These are phyloP conservation scores for Barnardius zonarius DNA, from an alignment of 2,113 vertebrate species.

Conservation along the genomic window DNA sequence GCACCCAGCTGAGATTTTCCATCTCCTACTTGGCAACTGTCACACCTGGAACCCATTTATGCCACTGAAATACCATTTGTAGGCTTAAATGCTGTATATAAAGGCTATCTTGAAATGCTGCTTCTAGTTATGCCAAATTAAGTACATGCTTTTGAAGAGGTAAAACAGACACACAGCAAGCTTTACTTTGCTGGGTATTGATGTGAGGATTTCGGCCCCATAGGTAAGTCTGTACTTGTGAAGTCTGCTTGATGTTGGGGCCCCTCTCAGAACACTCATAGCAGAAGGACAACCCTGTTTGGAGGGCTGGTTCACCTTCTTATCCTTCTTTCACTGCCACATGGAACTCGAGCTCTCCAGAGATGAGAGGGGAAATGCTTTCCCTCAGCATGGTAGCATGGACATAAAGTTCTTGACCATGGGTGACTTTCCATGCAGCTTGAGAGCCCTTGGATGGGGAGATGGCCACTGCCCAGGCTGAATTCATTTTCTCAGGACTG, in stretches of 20 bases:
- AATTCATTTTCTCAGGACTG: not conserved
- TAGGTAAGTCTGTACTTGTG: not conserved
- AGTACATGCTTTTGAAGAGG: not conserved
- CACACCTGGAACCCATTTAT: not conserved
- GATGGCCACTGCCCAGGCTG: not conserved
- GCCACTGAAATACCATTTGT: not conserved
- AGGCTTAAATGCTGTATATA: not conserved
- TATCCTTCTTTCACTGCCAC: not conserved
- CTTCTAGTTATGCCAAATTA: not conserved
- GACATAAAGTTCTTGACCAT: not conserved
- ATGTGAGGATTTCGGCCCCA: not conserved
- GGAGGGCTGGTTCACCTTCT: not conserved
- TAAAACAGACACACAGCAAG: not conserved
- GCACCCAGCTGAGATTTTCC: not conserved
- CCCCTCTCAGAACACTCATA: not conserved
- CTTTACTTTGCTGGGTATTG: not conserved
- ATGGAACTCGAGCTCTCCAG: not conserved
- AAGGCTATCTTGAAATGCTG: not conserved
- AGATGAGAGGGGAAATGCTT: not conserved
- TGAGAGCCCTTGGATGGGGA: not conserved
- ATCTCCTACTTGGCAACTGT: not conserved
- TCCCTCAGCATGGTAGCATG: rapidly evolving
- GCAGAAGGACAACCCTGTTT: not conserved
- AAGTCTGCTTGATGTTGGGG: not conserved
- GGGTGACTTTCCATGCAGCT: not conserved